A percentile compares a stretch with the other conserved stretches of the same genome.
These are phyloP conservation scores for Dyspetes luteomarginatus DNA, from an alignment of 2,888 invertebrate species.

Conservation along the genomic window DNA sequence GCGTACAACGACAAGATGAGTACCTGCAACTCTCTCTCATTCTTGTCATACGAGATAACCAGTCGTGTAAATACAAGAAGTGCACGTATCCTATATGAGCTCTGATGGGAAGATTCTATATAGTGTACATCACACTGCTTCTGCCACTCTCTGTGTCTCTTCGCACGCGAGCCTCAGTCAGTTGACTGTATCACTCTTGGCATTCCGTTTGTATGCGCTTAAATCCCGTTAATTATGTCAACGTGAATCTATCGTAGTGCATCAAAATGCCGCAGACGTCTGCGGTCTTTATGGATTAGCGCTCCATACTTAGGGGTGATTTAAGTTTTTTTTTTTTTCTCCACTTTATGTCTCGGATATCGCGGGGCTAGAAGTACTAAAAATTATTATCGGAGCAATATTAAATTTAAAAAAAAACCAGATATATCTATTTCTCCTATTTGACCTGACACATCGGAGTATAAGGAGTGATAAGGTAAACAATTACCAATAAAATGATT, in stretches of 20 bases:
- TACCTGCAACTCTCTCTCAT: not conserved
- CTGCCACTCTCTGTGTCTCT: constrained; percentile 29
- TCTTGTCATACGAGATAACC: constrained; percentile 54
- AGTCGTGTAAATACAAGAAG: constrained; percentile 58
- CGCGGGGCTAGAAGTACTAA: no score
- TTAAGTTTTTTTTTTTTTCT: no score
- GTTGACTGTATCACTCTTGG: constrained; percentile 35
- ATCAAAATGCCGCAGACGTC: constrained; percentile 55
- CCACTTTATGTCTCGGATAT: no score
- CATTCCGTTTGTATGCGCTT: constrained; percentile 56
- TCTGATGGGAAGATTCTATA: constrained; percentile 20
- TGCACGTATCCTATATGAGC: not conserved
- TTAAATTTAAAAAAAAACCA: no score
- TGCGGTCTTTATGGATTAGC: constrained; percentile 52
- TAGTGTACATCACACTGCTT: constrained; percentile 6
- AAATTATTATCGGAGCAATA: no score
- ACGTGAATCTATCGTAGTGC: constrained; percentile 46
- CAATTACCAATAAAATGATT: no score
- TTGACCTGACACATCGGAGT: no score
- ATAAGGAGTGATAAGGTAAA: no score
- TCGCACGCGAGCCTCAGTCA: constrained; percentile 22
- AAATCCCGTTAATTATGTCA: constrained; percentile 61
- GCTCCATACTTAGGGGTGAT: no score
- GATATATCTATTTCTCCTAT: no score
- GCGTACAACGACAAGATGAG: constrained; percentile 32